These are phyloP conservation scores for Theristus sp. DNA, from an alignment of 2,888 invertebrate genomes.

Conservation along the genomic window DNA sequence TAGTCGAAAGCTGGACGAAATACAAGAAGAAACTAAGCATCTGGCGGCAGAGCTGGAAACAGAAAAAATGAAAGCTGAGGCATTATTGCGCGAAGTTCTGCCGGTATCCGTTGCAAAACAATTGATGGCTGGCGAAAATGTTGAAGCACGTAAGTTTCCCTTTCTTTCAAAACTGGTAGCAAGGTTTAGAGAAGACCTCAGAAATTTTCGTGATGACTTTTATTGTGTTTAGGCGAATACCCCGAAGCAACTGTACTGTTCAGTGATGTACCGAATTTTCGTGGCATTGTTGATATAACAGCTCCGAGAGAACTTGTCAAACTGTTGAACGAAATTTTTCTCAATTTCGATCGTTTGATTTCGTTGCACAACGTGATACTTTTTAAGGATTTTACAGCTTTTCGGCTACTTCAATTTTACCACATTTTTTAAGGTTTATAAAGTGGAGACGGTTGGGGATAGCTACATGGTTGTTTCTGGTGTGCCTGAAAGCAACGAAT, in stretches of 20 bases:
- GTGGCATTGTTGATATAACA: constrained; percentile 26
- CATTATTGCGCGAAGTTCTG: background rate
- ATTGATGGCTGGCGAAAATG: background rate
- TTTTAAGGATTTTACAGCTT: too few species aligned
- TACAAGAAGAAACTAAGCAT: background rate
- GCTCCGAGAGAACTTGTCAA: constrained; percentile 25
- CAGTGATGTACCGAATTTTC: constrained; percentile 31
- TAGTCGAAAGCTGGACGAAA: background rate
- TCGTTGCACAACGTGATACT: background rate
- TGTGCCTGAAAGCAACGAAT: constrained; percentile 3
- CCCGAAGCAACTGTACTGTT: constrained; percentile 28
- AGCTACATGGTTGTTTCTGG: constrained; percentile 6
- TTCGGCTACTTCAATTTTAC: too few species aligned
- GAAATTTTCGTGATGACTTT: background rate
- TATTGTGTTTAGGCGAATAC: constrained; percentile 11
- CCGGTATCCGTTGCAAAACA: background rate
- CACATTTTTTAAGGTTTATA: constrained; percentile 12
- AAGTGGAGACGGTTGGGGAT: constrained; percentile 15
- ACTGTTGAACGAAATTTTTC: background rate
- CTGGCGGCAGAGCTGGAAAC: background rate
- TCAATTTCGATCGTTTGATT: background rate
- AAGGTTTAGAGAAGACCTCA: too few species aligned
- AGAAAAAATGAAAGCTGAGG: background rate
- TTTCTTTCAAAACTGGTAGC: too few species aligned
- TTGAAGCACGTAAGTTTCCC: background rate